phyloP scores from a whole-genome alignment of 2,888 invertebrate species.

The Drosophila neonasuta region DNA sequence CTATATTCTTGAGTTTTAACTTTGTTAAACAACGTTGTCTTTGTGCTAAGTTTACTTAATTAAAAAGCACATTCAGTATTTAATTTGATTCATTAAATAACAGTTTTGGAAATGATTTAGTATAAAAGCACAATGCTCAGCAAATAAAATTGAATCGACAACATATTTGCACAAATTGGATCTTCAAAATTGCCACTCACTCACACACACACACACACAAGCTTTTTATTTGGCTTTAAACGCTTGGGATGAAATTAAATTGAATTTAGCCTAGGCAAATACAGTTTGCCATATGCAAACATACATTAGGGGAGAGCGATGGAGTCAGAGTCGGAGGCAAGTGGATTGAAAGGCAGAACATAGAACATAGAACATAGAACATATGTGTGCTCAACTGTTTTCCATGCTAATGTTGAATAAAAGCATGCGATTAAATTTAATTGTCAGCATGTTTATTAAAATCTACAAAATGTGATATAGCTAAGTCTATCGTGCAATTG shows the following conservation, averaged over 20 bases:
- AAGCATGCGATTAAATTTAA: slow-evolving; percentile 73
- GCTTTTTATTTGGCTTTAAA: slow-evolving; percentile 31
- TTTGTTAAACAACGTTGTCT: neutral
- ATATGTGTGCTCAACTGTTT: slow-evolving; percentile 28
- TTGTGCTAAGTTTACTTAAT: neutral
- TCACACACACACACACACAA: neutral
- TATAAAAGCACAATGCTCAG: slow-evolving; percentile 30
- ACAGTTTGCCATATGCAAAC: slow-evolving; percentile 46
- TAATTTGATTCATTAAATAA: neutral
- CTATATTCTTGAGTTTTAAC: neutral
- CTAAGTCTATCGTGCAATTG: slow-evolving; percentile 63
- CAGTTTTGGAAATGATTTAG: slow-evolving; percentile 25
- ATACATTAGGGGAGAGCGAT: neutral
- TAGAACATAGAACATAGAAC: neutral
- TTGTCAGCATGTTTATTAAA: slow-evolving; percentile 75
- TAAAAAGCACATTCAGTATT: neutral
- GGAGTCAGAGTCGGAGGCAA: neutral
- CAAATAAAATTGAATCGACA: slow-evolving; percentile 54
- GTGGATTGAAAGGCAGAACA: neutral
- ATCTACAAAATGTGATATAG: slow-evolving; percentile 63
- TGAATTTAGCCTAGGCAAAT: slow-evolving; percentile 69
- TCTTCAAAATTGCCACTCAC: slow-evolving; percentile 9
- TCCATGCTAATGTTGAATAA: slow-evolving; percentile 68
- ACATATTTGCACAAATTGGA: slow-evolving; percentile 54
- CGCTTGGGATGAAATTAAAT: slow-evolving; percentile 56